A percentile compares a stretch with the other conserved stretches of the same genome.
These are phyloP conservation scores for Drosophila sturtevanti DNA, from an alignment of 1,140 invertebrate genomes.

Conservation along the genomic window DNA sequence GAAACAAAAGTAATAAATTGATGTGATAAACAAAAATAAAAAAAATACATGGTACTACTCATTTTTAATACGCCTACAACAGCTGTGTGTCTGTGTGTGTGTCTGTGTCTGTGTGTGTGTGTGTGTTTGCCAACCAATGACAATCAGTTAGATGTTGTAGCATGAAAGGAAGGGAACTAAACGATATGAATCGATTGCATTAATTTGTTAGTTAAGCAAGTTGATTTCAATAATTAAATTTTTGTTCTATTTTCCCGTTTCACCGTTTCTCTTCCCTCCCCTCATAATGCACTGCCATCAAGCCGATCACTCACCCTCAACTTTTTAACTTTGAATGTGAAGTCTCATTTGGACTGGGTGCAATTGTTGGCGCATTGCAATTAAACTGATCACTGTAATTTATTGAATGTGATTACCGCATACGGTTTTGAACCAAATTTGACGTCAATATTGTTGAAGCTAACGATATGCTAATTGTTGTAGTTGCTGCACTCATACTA, in stretches of 20 bases:
- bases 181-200: too few relatives aligned
- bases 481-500: constrained; percentile 19
- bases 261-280: too few relatives aligned
- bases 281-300: too few relatives aligned
- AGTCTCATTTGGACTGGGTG: constrained; percentile 35
- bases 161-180: not conserved
- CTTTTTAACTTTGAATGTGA: constrained; percentile 1
- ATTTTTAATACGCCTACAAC: constrained; percentile 58
- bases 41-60: not conserved
- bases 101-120: too few relatives aligned
- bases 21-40: constrained; percentile 31
- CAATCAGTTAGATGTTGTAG: constrained; percentile 50
- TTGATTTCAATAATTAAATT: too few relatives aligned
- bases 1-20: constrained; percentile 39
- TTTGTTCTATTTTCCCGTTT: too few relatives aligned
- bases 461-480: constrained; percentile 78
- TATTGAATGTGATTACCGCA: constrained; percentile 52
- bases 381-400: constrained; percentile 80
- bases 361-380: constrained; percentile 65
- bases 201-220: too few relatives aligned
- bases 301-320: not conserved
- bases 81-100: not conserved
- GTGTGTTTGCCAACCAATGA: constrained; percentile 33
- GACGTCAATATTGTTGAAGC: constrained; percentile 72
- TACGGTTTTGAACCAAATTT: constrained; percentile 60